These are phyloP conservation scores for Pristionchus pacificus DNA, from an alignment of 1,140 invertebrate genomes.

Conservation along the genomic window DNA sequence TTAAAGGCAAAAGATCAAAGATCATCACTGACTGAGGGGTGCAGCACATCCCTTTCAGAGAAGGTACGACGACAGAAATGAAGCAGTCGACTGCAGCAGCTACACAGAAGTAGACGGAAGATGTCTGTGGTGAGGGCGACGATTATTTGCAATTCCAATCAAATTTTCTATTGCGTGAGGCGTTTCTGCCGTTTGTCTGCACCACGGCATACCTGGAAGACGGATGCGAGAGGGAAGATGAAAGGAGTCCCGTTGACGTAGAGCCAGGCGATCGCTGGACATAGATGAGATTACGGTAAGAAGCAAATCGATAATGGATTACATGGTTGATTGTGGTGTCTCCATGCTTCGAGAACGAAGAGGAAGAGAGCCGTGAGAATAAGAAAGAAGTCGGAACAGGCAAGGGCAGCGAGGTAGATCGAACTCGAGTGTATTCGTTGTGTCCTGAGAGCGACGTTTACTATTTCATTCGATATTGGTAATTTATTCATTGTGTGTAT, in stretches of 20 bases:
- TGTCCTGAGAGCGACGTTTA: background rate
- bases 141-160: no score
- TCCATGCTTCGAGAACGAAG: conserved; percentile 55
- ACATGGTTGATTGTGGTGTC: conserved; percentile 51
- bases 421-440: conserved; percentile 42
- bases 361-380: conserved; percentile 57
- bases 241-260: conserved; percentile 52
- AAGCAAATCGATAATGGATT: conserved; percentile 5
- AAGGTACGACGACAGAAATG: conserved; percentile 48
- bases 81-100: conserved; percentile 55
- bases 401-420: conserved; percentile 50
- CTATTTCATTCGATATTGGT: no score
- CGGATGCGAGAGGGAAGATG: conserved; percentile 52
- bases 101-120: conserved; percentile 57
- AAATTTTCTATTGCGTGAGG: background rate
- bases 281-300: background rate
- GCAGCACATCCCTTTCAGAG: conserved; percentile 45
- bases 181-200: no score
- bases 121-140: no score
- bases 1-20: no score
- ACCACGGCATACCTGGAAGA: conserved; percentile 38
- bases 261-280: conserved; percentile 45
- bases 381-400: conserved; percentile 52
- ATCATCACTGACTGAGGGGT: conserved; percentile 45
- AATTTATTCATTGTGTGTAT: no score